phyloP scores from a whole-genome alignment of 37 sponge, comb jelly and placozoan genomes.

The Corticium candelabrum region DNA sequence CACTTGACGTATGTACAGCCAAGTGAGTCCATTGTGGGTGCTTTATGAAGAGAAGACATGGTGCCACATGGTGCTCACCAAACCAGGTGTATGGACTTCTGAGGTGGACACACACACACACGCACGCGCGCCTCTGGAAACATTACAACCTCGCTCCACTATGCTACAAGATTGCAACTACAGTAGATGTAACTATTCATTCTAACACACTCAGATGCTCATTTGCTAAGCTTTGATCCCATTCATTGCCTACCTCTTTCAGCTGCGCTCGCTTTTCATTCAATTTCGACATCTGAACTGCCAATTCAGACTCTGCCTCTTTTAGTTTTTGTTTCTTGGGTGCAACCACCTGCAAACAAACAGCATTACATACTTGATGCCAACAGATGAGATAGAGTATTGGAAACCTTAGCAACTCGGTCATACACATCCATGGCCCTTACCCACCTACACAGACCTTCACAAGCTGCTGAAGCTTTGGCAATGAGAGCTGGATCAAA shows the following conservation, averaged over 20 bases:
- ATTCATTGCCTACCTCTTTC: slow-evolving; percentile 53
- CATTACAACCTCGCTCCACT: too few species aligned
- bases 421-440: slow-evolving; percentile 97
- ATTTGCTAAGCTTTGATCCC: too few species aligned
- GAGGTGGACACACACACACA: too few species aligned
- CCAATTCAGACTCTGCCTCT: slow-evolving; percentile 73
- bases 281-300: slow-evolving; percentile 88
- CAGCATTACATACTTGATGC: neutral
- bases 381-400: neutral
- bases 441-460: slow-evolving; percentile 96
- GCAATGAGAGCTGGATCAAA: slow-evolving; percentile 82
- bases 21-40: too few species aligned
- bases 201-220: too few species aligned
- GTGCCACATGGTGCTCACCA: too few species aligned
- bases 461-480: slow-evolving; percentile 85
- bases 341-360: slow-evolving; percentile 61
- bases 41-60: too few species aligned
- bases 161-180: too few species aligned
- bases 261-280: slow-evolving; percentile 86
- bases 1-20: too few species aligned
- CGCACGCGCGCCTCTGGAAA: too few species aligned
- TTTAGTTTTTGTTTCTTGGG: slow-evolving; percentile 88
- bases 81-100: too few species aligned
- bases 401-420: slow-evolving; percentile 81
- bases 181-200: too few species aligned